Evolutionary conservation across 2,888 invertebrate species (phyloP), one percentile per base, ranked within the genome.

Genomic region (Xanthia togata): DNA sequence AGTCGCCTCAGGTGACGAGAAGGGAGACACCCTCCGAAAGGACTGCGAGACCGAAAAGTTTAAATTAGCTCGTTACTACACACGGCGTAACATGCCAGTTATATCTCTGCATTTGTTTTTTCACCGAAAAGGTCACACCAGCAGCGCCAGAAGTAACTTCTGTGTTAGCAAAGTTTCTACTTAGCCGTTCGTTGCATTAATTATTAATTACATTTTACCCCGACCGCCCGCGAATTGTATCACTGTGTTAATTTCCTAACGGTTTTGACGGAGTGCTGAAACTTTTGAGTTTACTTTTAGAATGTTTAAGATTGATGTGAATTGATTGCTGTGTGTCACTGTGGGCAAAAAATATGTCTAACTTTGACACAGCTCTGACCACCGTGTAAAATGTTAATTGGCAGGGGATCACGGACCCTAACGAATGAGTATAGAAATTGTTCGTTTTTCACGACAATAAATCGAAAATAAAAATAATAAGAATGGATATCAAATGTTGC

Each of bases 11-110:
- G 95, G 96, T 96, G 94, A 92, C 93, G 91, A 85, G 88, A 89
- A 93, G 93, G 93, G 92, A 89, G 90, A 89, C 93, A 91, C 94
- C 94, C 93, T 92, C 90, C 88, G 80, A 91, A 91, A 93, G 94
- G 94, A 94, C 93, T 89, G 91, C 91, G 93, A 87, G 90, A 91
- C 93, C 95, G 94, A 96, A 96, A 96, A 96, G 95, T 96, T 96
- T 96, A 96, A 96, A 96, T 96, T 96, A 96, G 96, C 96, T 96
- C 94, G 96, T 96, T 96, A 96, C 96, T 91, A 95, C 95, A 94
- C 92, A 94, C 94, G 93, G 90, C 87, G 93, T 89, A 91, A 93
- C 94, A 92, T 90, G 93, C 91, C 94, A 93, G 94, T 94, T 94
- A 92, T 93, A 92, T 94, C 89, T 89, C 88, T 92, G 91, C 92